Percentiles rank a stretch among this genome's conserved stretches.
Conservation (phyloP, 1,140 invertebrate species). For the Olivierus martensii region DNA sequence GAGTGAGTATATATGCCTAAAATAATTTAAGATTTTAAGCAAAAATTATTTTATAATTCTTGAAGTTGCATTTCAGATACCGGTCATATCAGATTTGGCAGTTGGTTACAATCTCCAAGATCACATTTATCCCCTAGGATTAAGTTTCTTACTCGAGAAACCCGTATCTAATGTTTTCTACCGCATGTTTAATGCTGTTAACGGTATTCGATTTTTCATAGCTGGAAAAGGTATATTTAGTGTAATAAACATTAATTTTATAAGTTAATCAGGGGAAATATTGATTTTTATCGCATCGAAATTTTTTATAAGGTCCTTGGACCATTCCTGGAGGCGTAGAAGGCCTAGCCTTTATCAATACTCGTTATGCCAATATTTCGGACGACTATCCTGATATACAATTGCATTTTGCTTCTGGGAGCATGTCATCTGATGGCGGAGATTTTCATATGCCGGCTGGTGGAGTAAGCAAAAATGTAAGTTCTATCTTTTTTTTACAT, state of each 20-base stretch:
- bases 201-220: not conserved
- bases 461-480: constrained; percentile 44
- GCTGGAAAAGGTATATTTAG: constrained; percentile 43
- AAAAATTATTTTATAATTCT: not conserved
- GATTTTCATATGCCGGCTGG: constrained; percentile 15
- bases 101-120: constrained; percentile 37
- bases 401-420: constrained; percentile 43
- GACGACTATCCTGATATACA: constrained; percentile 83
- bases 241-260: too few relatives aligned
- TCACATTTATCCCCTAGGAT: constrained; percentile 20
- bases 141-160: constrained; percentile 3
- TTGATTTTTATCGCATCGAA: not conserved
- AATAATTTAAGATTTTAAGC: too few relatives aligned
- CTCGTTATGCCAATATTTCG: constrained; percentile 63
- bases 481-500: too few relatives aligned
- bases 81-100: constrained; percentile 23
- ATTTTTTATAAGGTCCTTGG: constrained; percentile 43
- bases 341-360: constrained; percentile 67
- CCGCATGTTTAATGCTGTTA: constrained; percentile 54
- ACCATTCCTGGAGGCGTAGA: constrained; percentile 68
- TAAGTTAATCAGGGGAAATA: not conserved
- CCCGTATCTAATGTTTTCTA: constrained; percentile 51
- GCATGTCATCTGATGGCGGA: constrained; percentile 17
- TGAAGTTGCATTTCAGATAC: constrained; percentile 7
- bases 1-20: constrained; percentile 36